Evolutionary conservation across 2,797 vertebrate genomes (phyloP), one percentile per base, ranked within the genome.

Genomic region (Propithecus deckenii): DNA sequence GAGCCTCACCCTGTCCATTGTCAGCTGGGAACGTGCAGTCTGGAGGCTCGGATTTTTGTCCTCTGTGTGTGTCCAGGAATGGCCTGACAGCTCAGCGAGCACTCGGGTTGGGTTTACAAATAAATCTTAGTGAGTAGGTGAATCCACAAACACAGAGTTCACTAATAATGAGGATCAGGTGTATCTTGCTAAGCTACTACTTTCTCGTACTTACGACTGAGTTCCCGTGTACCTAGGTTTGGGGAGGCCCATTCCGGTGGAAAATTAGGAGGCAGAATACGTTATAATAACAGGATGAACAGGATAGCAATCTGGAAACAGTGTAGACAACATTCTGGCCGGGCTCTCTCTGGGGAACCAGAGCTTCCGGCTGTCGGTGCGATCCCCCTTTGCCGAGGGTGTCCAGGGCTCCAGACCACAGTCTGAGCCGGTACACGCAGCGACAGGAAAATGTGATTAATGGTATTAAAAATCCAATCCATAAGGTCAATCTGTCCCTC

Each of bases 341-440:
- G 52, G 8, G 52, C n/a, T 38, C 23, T 17, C 22, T 28, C 52
- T 3, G 13, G 23, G 23, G 52, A 57, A 38, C 23, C 76, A 38
- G 76, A 50, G 23, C 48, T 9, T 3, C 17, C 25, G 52, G 76
- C 5, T 0, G 35, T 28, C 14, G 0, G 23, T 28, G 4, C 0
- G 25, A 50, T 9, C 15, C 35, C 7, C 3, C 13, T 79, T 79
- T n/a, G 7, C 74, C 0, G 18, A 25, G n/a, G 52, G 76, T n/a
- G 10, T 28, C 4, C 9, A 2, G 76, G 14, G 52, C 23, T 32
- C 17, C 32, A 4, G 72, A 11, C 17, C 17, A 0, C 55, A 63
- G 59, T 63, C 59, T 15, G 30, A 63, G 59, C 28, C 59, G 12
- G 32, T 23, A 18, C 6, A 11, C 13, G 5, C 30, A 13, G 32